Conservation (phyloP, 1,140 invertebrate genomes). For the Ceratina calcarata region DNA sequence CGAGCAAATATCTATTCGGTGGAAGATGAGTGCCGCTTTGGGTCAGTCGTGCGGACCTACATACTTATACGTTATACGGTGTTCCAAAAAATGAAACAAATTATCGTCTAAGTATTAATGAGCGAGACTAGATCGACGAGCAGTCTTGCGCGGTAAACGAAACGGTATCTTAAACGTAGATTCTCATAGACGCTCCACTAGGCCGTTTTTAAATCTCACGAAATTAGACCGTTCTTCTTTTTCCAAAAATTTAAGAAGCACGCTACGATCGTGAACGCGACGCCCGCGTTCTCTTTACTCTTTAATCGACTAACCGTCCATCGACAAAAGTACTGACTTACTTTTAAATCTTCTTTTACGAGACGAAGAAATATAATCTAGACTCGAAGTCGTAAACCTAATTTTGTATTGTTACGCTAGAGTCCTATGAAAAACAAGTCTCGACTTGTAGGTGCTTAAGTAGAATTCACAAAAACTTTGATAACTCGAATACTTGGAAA, state of each 20-base stretch:
- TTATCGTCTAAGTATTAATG: constrained; percentile 41
- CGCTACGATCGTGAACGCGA: constrained; percentile 49
- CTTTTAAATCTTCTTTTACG: constrained; percentile 30
- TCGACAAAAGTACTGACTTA: constrained; percentile 41
- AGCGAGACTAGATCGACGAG: constrained; percentile 57
- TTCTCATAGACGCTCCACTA: constrained; percentile 46
- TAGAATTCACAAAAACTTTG: constrained; percentile 62
- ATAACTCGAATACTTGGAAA: constrained; percentile 67
- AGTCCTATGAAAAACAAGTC: constrained; percentile 60
- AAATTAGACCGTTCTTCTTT: constrained; percentile 15
- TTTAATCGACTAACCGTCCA: constrained; percentile 51
- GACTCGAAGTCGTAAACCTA: constrained; percentile 57
- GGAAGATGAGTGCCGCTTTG: constrained; percentile 77
- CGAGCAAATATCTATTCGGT: constrained; percentile 57
- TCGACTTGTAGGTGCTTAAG: constrained; percentile 48
- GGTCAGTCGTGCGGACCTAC: constrained; percentile 79
- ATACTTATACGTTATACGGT: constrained; percentile 35
- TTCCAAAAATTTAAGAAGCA: constrained; percentile 48
- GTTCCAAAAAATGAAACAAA: constrained; percentile 45
- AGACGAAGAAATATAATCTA: constrained; percentile 60
- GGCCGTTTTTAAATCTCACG: constrained; percentile 47
- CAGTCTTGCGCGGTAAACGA: constrained; percentile 48
- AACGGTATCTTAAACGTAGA: constrained; percentile 31
- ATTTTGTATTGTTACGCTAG: constrained; percentile 49
- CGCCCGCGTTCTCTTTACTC: constrained; percentile 17